Evolutionary conservation across 2,888 invertebrate species (phyloP).

Genomic region (Diploptera punctata): DNA sequence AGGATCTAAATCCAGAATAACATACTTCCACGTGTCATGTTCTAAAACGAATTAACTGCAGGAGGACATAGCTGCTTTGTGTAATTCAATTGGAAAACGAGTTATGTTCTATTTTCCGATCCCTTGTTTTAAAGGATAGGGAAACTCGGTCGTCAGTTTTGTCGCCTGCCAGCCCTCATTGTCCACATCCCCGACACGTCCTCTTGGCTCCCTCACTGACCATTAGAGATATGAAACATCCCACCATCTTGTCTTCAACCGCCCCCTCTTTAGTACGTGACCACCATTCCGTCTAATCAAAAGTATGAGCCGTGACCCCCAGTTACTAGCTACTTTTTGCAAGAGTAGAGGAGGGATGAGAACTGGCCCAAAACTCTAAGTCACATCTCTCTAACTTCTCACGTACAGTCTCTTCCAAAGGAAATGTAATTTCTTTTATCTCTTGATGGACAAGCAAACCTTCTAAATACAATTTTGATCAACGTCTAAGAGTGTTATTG

Average conservation of each 20-base stretch:
- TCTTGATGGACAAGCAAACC: constrained; percentile 11
- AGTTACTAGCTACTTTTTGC: constrained; percentile 2
- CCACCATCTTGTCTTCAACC: constrained; percentile 18
- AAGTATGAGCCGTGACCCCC: constrained; percentile 31
- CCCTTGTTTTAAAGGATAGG: constrained; percentile 1
- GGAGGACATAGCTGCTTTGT: neutral
- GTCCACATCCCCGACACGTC: constrained; percentile 15
- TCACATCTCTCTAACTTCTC: constrained; percentile 13
- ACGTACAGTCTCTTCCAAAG: constrained; percentile 11
- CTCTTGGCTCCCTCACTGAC: neutral
- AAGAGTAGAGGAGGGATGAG: neutral
- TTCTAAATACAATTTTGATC: neutral
- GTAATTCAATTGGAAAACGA: constrained; percentile 12
- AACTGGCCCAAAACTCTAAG: constrained; percentile 11
- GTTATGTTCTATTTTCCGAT: constrained; percentile 20
- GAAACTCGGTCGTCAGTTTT: neutral
- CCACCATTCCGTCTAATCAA: constrained; percentile 40
- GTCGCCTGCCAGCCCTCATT: constrained; percentile 19
- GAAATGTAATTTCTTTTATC: constrained; percentile 1
- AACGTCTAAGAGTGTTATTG: too few relatives aligned
- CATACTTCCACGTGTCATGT: neutral
- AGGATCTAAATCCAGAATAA: neutral
- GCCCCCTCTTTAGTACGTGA: constrained; percentile 30
- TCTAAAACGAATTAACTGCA: constrained; percentile 1
- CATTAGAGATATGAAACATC: constrained; percentile 31